Percentiles rank a stretch among this genome's conserved stretches.
Evolutionary conservation across 2,113 vertebrate genomes (phyloP).

Genomic region (Cyanistes caeruleus): DNA sequence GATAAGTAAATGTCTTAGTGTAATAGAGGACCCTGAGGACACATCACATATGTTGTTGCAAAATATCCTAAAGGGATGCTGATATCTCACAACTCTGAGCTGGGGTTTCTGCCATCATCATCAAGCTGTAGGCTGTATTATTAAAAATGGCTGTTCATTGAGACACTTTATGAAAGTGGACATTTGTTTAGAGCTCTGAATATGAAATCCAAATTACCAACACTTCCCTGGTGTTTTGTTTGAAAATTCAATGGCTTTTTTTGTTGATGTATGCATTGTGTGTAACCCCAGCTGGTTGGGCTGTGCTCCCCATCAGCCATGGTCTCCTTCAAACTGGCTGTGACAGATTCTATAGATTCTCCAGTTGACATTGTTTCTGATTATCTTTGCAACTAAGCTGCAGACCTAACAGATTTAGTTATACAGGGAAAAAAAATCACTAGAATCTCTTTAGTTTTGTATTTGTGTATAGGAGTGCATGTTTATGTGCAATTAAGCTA

Average conservation of each 20-base stretch:
- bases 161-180: not conserved
- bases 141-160: not conserved
- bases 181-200: not conserved
- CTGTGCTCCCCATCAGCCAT: not conserved
- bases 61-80: not conserved
- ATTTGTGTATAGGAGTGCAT: not conserved
- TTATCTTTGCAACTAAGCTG: constrained; percentile 26
- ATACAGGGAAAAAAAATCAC: not conserved
- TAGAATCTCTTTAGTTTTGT: not conserved
- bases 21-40: not conserved
- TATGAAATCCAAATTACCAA: not conserved
- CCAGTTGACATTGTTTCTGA: not conserved
- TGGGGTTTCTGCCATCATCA: fast-evolving
- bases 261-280: not conserved
- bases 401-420: not conserved
- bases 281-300: not conserved
- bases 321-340: constrained; percentile 36
- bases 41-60: not conserved
- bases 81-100: not conserved
- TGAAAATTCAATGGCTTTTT: not conserved
- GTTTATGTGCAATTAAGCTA: not conserved
- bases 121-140: not conserved
- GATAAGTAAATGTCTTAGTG: not conserved
- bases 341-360: constrained; percentile 12
- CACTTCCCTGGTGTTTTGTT: not conserved